phyloP scores from a whole-genome alignment of 2,797 vertebrate genomes.

The Gymnocypris eckloni region DNA sequence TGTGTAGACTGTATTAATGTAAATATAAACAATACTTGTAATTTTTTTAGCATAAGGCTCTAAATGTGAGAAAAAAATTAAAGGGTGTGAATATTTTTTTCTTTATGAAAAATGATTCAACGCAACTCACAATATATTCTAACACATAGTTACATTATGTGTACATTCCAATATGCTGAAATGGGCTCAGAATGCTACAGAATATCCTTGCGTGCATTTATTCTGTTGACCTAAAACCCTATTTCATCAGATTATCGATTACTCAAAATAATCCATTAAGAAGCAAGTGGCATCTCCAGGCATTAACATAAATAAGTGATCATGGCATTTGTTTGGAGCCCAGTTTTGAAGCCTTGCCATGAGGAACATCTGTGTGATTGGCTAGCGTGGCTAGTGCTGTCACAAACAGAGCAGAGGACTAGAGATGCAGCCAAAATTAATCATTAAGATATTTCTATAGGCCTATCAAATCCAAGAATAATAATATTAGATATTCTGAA shows the following conservation, averaged over 20 bases:
- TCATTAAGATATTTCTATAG: slow-evolving; percentile 12
- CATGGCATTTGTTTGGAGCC: slow-evolving; percentile 34
- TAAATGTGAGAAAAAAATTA: background rate
- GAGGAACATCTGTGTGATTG: slow-evolving; percentile 47
- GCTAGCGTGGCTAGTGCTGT: background rate
- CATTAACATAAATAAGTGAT: slow-evolving; percentile 33
- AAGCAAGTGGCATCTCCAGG: background rate
- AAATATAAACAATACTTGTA: background rate
- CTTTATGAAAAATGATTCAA: background rate
- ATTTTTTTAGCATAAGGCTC: background rate
- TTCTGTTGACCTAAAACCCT: background rate
- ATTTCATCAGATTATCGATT: slow-evolving; percentile 8
- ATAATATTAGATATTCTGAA: slow-evolving; percentile 6
- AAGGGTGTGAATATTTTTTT: background rate
- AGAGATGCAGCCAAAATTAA: slow-evolving; percentile 11
- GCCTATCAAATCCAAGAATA: slow-evolving; percentile 2
- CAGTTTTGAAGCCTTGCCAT: slow-evolving; percentile 26
- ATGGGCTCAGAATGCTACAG: background rate
- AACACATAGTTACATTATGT: background rate
- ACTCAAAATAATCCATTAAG: slow-evolving; percentile 18
- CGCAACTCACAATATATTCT: background rate
- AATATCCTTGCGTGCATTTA: background rate
- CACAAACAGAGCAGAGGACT: background rate
- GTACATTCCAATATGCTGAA: background rate
- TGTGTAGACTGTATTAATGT: background rate